Percentiles rank a stretch among this genome's conserved stretches.
Evolutionary conservation across 2,888 invertebrate species (phyloP).

Genomic region (Tyria jacobaeae): DNA sequence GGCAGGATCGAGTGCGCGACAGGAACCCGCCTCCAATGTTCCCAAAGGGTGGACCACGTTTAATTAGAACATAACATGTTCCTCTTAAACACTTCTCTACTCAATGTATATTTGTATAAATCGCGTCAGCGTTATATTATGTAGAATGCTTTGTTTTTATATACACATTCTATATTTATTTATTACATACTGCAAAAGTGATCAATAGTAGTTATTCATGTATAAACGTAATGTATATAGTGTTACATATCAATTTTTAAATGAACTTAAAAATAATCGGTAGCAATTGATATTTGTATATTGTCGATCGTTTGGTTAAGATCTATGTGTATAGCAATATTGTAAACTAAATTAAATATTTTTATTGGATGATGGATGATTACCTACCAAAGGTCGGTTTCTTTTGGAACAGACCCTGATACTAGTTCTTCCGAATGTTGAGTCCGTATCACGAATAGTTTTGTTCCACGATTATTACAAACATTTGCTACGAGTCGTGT

Average conservation of each 20-base stretch:
- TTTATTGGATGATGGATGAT: constrained; percentile 31
- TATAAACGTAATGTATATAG: constrained; percentile 68
- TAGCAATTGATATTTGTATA: constrained; percentile 54
- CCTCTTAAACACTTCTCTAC: constrained; percentile 31
- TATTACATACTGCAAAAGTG: constrained; percentile 47
- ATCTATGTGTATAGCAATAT: constrained; percentile 43
- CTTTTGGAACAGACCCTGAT: constrained; percentile 44
- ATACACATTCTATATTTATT: constrained; percentile 62
- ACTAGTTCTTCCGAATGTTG: constrained; percentile 51
- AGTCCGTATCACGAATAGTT: constrained; percentile 31
- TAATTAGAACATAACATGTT: constrained; percentile 58
- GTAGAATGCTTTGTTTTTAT: constrained; percentile 53
- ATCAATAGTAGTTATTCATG: constrained; percentile 49
- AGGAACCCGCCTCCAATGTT: constrained; percentile 60
- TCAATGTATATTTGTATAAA: constrained; percentile 58
- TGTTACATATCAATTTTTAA: constrained; percentile 75
- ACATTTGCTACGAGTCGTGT: constrained; percentile 15
- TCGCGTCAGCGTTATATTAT: constrained; percentile 43
- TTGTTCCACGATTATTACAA: constrained; percentile 28
- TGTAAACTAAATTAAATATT: constrained; percentile 32
- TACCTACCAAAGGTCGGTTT: constrained; percentile 37
- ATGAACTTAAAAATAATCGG: constrained; percentile 44
- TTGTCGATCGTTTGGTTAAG: constrained; percentile 37
- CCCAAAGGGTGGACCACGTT: constrained; percentile 82
- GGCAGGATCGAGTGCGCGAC: constrained; percentile 59